These are phyloP conservation scores for Elephantulus edwardii DNA, from an alignment of 2,113 vertebrate species.

Conservation along the genomic window DNA sequence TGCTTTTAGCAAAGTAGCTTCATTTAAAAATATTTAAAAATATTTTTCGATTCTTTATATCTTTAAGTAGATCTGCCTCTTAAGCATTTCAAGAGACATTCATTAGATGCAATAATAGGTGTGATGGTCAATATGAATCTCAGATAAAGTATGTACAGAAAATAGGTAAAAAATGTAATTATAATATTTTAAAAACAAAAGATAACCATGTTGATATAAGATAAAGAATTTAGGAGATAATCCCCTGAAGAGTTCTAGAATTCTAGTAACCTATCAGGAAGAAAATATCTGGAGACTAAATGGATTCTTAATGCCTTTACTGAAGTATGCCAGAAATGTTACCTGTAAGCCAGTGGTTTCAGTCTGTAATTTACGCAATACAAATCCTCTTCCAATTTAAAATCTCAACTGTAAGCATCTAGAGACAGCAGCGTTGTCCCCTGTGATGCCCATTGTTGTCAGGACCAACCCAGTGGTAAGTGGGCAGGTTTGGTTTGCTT, in stretches of 20 bases:
- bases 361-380: background rate
- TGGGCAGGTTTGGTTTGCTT: no score
- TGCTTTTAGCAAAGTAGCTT: background rate
- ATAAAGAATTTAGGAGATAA: background rate
- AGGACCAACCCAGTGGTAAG: no score
- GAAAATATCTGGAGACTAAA: background rate
- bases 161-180: background rate
- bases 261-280: background rate
- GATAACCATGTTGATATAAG: background rate
- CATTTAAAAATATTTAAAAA: conserved; percentile 43
- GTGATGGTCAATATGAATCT: background rate
- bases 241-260: background rate
- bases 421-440: background rate
- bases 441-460: background rate
- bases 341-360: background rate
- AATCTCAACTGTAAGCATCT: background rate
- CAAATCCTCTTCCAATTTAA: conserved; percentile 15
- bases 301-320: background rate
- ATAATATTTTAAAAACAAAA: background rate
- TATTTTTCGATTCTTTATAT: background rate
- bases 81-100: conserved; percentile 27
- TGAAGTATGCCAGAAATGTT: background rate
- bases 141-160: background rate
- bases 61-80: background rate
- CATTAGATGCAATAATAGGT: background rate